Base-by-base conservation (phyloP, 1,140 invertebrate species). In the Psix sp. region DNA sequence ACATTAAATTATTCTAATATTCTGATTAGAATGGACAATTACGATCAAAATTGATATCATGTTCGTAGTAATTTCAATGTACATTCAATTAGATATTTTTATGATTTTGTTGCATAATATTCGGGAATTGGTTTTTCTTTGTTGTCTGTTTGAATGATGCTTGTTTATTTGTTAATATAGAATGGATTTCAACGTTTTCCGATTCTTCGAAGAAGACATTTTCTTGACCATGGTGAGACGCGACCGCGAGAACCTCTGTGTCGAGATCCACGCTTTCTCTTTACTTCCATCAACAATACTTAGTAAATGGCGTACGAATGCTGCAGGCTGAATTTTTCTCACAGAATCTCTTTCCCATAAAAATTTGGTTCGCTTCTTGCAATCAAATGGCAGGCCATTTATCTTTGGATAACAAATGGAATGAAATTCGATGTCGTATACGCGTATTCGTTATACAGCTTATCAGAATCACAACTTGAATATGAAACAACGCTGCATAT, bases 241-340 rank as follows among this genome's bases (percentile, higher is more conserved):
- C 45, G 29, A 52, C 46, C 40, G 56, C 56, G 56, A 60, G 66
- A 70, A 70, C 26, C 65, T 68, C 54, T 5, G 46, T 13, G 20
- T 38, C 39, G 29, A 16, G 52, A 68, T 51, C 45, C 65, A 51
- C 52, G 65, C 65, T 68, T 68, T 68, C 65, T 68, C 65, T 59
- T 68, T 15, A 10, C 63, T 46, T 20, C 60, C 43, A 51, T 67
- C 65, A 68, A 59, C 65, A 59, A 59, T 68, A 68, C 52, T 36
- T 38, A 38, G 20, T 46, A 68, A 57, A 51, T 49, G 45, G 31
- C 45, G 26, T 52, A 67, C 36, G 21, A 67, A 39, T 46, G 60
- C 54, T 14, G 39, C 57, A 16, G 11, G 52, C 15, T 46, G 36
- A 45, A 70, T 70, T 70, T 54, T 70, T 70, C 56, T 54, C 46